A percentile compares a stretch with the other conserved stretches of the same genome.
These are phyloP conservation scores for Rhinichthys osculus DNA, from an alignment of 2,797 vertebrate genomes.

Conservation along the genomic window DNA sequence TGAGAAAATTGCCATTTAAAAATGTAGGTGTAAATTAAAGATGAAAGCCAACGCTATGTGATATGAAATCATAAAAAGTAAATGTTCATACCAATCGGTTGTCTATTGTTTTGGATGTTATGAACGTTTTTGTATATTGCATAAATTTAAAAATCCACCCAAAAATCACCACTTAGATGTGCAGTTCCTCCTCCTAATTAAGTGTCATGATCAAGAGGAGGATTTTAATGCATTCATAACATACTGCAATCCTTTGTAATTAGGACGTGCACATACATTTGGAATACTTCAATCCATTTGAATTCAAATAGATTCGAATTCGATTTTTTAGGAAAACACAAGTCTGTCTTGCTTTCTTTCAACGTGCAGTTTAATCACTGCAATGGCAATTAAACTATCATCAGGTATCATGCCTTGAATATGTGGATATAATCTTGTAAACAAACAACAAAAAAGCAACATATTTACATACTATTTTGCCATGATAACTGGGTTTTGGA, in stretches of 20 bases:
- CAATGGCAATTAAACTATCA: neutral
- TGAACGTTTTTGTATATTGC: neutral
- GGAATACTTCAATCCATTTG: neutral
- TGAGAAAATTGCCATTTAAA: neutral
- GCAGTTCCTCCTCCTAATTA: neutral
- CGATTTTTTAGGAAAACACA: neutral
- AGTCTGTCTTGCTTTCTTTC: neutral
- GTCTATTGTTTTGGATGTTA: neutral
- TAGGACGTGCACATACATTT: neutral
- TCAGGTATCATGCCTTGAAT: neutral
- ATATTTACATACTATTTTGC: neutral
- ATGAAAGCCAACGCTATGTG: neutral
- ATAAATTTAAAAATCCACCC: neutral
- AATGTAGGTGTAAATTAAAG: neutral
- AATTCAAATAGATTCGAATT: neutral
- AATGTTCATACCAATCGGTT: neutral
- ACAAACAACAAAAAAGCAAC: neutral
- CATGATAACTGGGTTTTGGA: neutral
- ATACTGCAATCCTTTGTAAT: neutral
- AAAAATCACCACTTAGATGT: neutral
- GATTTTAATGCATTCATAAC: neutral
- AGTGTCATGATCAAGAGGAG: neutral
- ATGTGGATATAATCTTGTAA: neutral
- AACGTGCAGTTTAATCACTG: neutral
- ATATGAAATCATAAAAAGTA: neutral